Base-by-base conservation (phyloP, 2,797 vertebrate genomes). In the Cuniculus paca region DNA sequence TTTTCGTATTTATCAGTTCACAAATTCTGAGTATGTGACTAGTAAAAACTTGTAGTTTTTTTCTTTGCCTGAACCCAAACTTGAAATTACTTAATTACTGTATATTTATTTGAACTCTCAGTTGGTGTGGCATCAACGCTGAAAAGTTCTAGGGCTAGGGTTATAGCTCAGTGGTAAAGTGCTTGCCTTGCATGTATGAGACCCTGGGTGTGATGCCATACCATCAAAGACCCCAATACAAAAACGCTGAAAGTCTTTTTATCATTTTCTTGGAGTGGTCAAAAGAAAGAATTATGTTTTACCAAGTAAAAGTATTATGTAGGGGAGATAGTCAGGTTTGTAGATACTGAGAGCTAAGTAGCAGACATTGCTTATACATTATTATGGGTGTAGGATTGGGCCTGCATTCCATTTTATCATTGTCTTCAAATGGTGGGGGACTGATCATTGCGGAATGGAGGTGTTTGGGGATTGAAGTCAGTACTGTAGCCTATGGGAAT, bases 201-300 rank as follows among this genome's bases (percentile, higher is more conserved):
- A 28, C 17, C 13, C 34, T 42, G 68, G 22, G 6, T 87, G 56
- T 68, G 14, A 31, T 87, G 10, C 14, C 52, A n/a, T n/a, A n/a
- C n/a, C n/a, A n/a, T n/a, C n/a, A 85, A 63, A 68, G 36, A 31
- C 65, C 3, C 14, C 50, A 56, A 70, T 20, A 56, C 24, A 72
- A 42, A 86, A 88, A 93, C 90, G n/a, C n/a, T 36, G 36, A 85
- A 86, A 91, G 50, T 83, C 31, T 26, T 95, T 95, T 86, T 93
- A 86, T 58, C n/a, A 56, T 77, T 78, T 45, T 90, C 79, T 90
- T 82, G 75, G 90, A 88, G 24, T 88, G 96, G 58, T 95, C 34
- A 87, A 84, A 96, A 90, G 90, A 91, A 75, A 54, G 45, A 94
- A 94, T 96, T 95, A 2, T 95, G 24, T 93, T 91, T n/a, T 93